phyloP scores from a whole-genome alignment of 2,888 invertebrate species.

The Neoscelio sp. region DNA sequence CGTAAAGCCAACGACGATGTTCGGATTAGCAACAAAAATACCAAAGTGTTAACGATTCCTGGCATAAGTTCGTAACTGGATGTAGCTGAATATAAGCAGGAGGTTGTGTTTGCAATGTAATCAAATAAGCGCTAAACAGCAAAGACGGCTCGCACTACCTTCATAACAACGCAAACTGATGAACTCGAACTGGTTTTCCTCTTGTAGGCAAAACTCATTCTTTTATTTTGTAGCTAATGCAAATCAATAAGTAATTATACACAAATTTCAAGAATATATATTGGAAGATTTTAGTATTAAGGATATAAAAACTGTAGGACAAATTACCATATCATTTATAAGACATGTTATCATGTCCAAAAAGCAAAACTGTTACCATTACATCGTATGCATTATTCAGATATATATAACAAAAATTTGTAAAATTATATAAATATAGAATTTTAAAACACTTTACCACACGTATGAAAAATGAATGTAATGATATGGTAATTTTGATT shows the following conservation, averaged over 20 bases:
- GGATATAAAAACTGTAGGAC: slow-evolving; percentile 9
- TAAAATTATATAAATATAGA: too few species aligned
- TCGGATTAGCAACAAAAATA: slow-evolving; percentile 22
- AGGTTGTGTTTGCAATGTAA: slow-evolving; percentile 79
- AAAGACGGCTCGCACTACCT: slow-evolving; percentile 78
- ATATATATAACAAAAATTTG: too few species aligned
- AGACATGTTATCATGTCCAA: too few species aligned
- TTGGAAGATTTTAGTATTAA: not conserved
- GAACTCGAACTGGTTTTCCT: slow-evolving; percentile 65
- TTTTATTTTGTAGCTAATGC: not conserved
- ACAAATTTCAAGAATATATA: slow-evolving; percentile 3
- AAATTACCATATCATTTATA: too few species aligned
- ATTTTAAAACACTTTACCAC: too few species aligned
- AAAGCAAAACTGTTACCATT: too few species aligned
- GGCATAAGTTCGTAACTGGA: slow-evolving; percentile 77
- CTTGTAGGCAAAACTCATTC: slow-evolving; percentile 24
- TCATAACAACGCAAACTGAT: slow-evolving; percentile 78
- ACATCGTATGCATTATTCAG: too few species aligned
- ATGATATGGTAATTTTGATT: too few species aligned
- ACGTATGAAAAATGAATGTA: too few species aligned
- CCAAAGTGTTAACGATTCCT: slow-evolving; percentile 74
- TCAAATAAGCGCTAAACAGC: slow-evolving; percentile 79
- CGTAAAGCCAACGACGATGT: not conserved
- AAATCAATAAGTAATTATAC: not conserved
- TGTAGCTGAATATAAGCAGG: too few species aligned